These are phyloP conservation scores for Plecturocebus donacophilus DNA, from an alignment of 2,113 vertebrate species.

Conservation along the genomic window DNA sequence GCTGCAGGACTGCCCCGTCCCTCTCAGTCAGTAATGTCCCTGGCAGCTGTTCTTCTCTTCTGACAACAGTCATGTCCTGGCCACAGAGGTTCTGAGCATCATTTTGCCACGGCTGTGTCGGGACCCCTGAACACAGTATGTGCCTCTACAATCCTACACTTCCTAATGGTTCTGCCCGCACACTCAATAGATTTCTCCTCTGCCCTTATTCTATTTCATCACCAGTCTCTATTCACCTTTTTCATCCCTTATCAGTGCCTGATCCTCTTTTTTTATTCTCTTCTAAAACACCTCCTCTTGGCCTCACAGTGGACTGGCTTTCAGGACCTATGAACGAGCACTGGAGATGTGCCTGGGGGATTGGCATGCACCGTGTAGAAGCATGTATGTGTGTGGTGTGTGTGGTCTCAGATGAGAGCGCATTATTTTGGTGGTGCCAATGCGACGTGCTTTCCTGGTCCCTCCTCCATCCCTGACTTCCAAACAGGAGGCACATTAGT, in stretches of 20 bases:
- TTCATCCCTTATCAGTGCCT: background rate
- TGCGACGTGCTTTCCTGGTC: background rate
- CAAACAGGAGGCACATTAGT: background rate
- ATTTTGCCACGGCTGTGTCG: background rate
- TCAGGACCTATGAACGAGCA: background rate
- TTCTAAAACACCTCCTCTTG: background rate
- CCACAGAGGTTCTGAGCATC: background rate
- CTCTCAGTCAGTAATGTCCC: background rate
- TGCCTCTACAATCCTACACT: background rate
- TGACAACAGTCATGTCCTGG: background rate
- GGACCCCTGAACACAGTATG: background rate
- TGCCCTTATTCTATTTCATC: background rate
- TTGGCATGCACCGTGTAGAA: background rate
- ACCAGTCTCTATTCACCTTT: background rate
- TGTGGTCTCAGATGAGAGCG: background rate
- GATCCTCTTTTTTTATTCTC: background rate
- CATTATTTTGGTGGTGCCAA: background rate
- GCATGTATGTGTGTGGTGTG: background rate
- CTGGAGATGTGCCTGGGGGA: background rate
- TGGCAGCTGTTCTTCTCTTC: background rate
- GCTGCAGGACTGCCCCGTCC: background rate
- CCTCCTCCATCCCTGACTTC: background rate
- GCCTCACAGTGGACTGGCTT: too few relatives aligned
- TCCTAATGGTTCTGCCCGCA: background rate
- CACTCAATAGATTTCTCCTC: background rate